Evolutionary conservation across 2,888 invertebrate species (phyloP).

Genomic region (Schrankia costaestrigalis): DNA sequence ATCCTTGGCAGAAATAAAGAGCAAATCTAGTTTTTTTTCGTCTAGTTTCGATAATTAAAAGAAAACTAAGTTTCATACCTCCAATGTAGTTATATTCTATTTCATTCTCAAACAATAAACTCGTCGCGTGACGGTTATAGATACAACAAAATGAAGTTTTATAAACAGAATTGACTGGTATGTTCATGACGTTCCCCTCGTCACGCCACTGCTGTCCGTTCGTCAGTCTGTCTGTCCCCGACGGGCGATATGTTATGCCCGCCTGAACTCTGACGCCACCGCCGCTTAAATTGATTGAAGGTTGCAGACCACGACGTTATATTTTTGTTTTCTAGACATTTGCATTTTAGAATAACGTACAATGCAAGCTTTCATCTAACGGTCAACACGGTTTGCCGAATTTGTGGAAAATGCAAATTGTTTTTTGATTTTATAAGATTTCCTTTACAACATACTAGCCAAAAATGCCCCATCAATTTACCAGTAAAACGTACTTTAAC

Average conservation of each 20-base stretch:
- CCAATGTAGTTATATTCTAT: no score
- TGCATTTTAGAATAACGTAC: background rate
- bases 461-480: no score
- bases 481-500: no score
- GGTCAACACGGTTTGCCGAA: no score
- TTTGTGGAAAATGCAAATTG: no score
- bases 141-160: slow-evolving; percentile 32
- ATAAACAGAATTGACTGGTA: slow-evolving; percentile 37
- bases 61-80: no score
- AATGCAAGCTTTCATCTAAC: background rate
- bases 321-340: slow-evolving; percentile 15
- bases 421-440: no score
- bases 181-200: slow-evolving; percentile 49
- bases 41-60: no score
- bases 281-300: slow-evolving; percentile 45
- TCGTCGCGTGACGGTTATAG: slow-evolving; percentile 6
- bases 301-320: slow-evolving; percentile 28
- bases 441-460: no score
- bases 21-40: no score
- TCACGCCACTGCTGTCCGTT: slow-evolving; percentile 34
- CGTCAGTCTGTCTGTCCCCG: slow-evolving; percentile 41
- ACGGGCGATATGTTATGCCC: slow-evolving; percentile 53
- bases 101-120: no score
- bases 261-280: slow-evolving; percentile 49
- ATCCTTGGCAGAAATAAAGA: no score